phyloP scores from a whole-genome alignment of 1,140 invertebrate species.

The Pogonomyrmex barbatus region DNA sequence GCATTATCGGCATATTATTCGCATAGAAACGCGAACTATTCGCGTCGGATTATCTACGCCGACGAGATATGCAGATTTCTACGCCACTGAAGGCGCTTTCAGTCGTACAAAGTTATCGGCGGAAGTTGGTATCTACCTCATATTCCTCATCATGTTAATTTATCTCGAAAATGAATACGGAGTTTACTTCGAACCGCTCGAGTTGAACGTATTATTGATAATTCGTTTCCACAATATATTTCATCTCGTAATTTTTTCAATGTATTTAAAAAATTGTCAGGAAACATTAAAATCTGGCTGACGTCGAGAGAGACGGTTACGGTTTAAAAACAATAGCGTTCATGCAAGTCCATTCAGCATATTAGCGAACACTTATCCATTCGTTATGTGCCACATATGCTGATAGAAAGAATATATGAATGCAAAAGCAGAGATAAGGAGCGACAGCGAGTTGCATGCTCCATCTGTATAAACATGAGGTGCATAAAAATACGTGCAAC shows the following conservation, averaged over 20 bases:
- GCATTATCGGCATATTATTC: slow-evolving; percentile 29
- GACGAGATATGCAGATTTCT: slow-evolving; percentile 28
- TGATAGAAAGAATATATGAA: slow-evolving; percentile 47
- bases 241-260: background rate
- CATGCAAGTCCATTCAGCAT: background rate
- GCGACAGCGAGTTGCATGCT: slow-evolving; percentile 28
- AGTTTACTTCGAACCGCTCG: background rate
- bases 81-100: background rate
- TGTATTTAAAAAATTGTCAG: background rate
- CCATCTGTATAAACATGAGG: slow-evolving; percentile 57
- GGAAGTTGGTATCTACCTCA: background rate
- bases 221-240: background rate
- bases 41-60: slow-evolving; percentile 5
- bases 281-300: background rate
- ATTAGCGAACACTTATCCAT: slow-evolving; percentile 41
- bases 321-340: slow-evolving; percentile 10
- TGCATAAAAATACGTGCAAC: slow-evolving; percentile 39
- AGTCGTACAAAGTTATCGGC: background rate
- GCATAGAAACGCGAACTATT: slow-evolving; percentile 22
- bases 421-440: slow-evolving; percentile 46
- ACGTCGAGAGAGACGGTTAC: background rate
- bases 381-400: slow-evolving; percentile 38
- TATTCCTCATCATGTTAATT: background rate
- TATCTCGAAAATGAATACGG: background rate
- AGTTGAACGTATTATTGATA: background rate